Evolutionary conservation across 2,797 vertebrate genomes (phyloP), one percentile per base, ranked within the genome.

Genomic region (Spondyliosoma cantharus): DNA sequence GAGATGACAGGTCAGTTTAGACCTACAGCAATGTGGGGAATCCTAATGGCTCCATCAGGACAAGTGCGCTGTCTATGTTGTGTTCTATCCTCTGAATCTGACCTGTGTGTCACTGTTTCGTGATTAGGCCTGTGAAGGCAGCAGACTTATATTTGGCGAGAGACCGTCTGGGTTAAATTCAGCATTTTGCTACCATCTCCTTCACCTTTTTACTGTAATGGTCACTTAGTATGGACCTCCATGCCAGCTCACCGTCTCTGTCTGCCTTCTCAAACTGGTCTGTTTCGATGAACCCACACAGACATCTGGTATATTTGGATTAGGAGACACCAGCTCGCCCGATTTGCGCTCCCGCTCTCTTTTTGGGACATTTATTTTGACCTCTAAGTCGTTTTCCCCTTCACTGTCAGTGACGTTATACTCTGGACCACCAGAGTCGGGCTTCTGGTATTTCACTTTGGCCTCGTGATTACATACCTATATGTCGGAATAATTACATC

Each of bases 1-100:
- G 80, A 79, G 70, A 78, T 71, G 89, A 86, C 85, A 86, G 78
- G 87, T 91, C 91, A 58, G 82, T 79, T 80, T 50, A 83, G 89
- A 91, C 89, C 91, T 91, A 83, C 90, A 90, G 85, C 92, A 81
- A 52, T 22, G 65, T 72, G 71, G 78, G 45, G 88, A 92, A 87
- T 88, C 86, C 80, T 82, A 85, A 87, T 86, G 73, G 83, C 87
- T 89, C 88, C 88, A 89, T 91, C 88, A 88, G 61, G 74, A 84
- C 84, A 74, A 88, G 81, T 72, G 76, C 64, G 32, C 73, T 22
- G 53, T 83, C 80, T 84, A 19, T 61, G 74, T 80, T 67, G 22
- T 53, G 76, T 76, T 81, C 82, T 67, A 68, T 63, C 50, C 59
- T 75, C 59, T 63, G 14, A 16, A 8, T 86, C 3, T 76, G 81